These are phyloP conservation scores for Nothocercus julius DNA, from an alignment of 2,113 vertebrate species.

Conservation along the genomic window DNA sequence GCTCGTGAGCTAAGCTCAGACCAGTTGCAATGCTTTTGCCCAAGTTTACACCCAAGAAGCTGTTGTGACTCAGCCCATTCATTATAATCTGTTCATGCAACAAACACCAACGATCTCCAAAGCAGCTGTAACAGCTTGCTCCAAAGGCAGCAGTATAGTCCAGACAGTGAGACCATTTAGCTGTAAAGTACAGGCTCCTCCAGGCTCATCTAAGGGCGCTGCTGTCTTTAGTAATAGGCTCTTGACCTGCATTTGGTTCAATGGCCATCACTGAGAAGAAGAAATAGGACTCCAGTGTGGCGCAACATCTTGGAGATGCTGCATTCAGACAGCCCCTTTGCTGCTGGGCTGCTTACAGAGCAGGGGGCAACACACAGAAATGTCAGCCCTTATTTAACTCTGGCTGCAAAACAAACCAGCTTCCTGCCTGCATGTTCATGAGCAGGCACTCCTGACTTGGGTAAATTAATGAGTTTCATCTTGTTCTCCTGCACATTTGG, in stretches of 20 bases:
- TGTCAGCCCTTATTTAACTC: not conserved
- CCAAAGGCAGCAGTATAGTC: not conserved
- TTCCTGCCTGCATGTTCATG: not conserved
- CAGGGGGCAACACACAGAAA: not conserved
- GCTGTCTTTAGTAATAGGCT: not conserved
- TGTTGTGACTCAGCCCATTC: not conserved
- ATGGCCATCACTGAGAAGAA: not conserved
- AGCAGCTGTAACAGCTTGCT: not conserved
- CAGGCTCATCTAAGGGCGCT: not conserved
- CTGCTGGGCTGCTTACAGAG: not conserved
- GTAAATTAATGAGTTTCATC: slow-evolving; percentile 24
- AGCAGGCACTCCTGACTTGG: not conserved
- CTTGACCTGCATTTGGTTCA: slow-evolving; percentile 28
- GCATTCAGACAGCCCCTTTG: not conserved
- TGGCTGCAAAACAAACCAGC: not conserved
- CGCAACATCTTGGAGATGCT: not conserved
- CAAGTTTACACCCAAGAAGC: not conserved
- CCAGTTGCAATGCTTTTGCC: not conserved
- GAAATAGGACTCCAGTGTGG: not conserved
- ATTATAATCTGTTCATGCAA: slow-evolving; percentile 9
- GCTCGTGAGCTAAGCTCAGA: not conserved
- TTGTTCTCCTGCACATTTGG: not conserved
- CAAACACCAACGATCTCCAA: not conserved
- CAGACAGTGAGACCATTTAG: not conserved
- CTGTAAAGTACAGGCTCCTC: not conserved